Evolutionary conservation across 2,113 vertebrate species (phyloP).

Genomic region (Paralichthys olivaceus): DNA sequence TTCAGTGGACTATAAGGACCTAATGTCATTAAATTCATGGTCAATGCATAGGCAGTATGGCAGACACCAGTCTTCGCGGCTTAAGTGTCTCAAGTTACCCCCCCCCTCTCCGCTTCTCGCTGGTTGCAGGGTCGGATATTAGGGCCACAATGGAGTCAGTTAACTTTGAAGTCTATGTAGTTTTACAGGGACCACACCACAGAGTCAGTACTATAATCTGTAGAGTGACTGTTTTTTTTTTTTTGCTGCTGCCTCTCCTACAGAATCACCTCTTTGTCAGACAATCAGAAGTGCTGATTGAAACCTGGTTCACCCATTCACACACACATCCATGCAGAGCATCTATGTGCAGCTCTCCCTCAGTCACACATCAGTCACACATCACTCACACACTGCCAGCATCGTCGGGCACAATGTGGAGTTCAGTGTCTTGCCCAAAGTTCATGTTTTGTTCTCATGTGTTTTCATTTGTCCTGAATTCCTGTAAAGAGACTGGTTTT

Average conservation of each 20-base stretch:
- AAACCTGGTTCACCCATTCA: too few species aligned
- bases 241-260: neutral
- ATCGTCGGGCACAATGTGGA: too few species aligned
- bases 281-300: neutral
- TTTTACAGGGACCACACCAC: neutral
- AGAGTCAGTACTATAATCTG: constrained; percentile 11
- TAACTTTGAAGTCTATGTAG: constrained; percentile 28
- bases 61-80: constrained; percentile 32
- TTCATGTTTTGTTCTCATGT: too few species aligned
- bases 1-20: constrained; percentile 42
- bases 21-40: constrained; percentile 58
- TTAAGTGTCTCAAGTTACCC: constrained; percentile 43
- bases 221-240: too few species aligned
- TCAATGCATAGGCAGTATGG: constrained; percentile 48
- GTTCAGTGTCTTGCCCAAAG: too few species aligned
- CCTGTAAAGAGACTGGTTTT: too few species aligned
- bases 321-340: too few species aligned
- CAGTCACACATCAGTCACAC: too few species aligned
- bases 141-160: constrained; percentile 7
- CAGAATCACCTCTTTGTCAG: constrained; percentile 5
- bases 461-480: too few species aligned
- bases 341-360: too few species aligned
- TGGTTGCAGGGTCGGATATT: neutral
- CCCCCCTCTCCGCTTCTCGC: constrained; percentile 2
- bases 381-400: too few species aligned